Conservation (phyloP, 2,797 vertebrate species). For the Falco cherrug region DNA sequence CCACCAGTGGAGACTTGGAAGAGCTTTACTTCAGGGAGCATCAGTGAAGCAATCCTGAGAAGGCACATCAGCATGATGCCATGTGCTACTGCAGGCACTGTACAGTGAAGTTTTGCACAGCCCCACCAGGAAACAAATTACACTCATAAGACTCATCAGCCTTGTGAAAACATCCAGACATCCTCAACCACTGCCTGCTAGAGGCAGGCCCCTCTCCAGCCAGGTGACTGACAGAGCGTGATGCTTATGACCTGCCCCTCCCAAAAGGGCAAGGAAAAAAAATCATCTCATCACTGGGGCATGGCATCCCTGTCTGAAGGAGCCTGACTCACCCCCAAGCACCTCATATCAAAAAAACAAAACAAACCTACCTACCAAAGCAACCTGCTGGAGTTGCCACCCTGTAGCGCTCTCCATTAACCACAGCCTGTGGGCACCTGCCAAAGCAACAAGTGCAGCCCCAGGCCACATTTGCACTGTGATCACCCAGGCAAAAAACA, state of each 20-base stretch:
- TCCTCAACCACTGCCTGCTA: accelerated
- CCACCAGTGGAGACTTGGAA: not conserved
- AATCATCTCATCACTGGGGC: not conserved
- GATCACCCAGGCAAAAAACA: not conserved
- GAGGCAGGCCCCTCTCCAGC: not conserved
- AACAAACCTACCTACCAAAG: not conserved
- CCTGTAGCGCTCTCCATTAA: accelerated
- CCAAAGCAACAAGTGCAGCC: not conserved
- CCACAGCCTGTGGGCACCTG: not conserved
- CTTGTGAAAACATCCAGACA: not conserved
- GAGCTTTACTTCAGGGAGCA: not conserved
- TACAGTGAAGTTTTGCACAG: not conserved
- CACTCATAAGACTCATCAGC: accelerated
- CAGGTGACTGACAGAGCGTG: not conserved
- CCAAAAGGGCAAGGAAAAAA: not conserved
- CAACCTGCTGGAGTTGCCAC: not conserved
- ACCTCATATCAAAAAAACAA: not conserved
- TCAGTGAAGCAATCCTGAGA: not conserved
- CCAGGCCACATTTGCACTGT: accelerated
- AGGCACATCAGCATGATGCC: not conserved
- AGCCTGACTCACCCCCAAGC: not conserved
- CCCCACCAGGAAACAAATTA: not conserved
- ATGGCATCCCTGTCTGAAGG: not conserved
- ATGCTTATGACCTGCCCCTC: not conserved
- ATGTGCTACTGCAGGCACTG: accelerated